Evolutionary conservation across 1,140 invertebrate species (phyloP).

Genomic region (Lerema accius): DNA sequence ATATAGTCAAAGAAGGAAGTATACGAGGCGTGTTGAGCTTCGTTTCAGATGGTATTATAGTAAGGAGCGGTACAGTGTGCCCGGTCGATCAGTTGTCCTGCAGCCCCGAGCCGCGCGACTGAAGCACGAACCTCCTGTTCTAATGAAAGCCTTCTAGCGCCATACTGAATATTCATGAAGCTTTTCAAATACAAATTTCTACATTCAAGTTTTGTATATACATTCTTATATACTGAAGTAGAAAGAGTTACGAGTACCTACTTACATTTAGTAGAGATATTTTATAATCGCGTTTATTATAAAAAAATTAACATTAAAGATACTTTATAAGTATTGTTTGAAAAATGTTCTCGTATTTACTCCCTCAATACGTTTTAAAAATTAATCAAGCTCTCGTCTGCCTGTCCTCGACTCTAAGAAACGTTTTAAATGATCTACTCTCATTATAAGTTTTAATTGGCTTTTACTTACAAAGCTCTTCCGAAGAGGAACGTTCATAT

Average conservation of each 20-base stretch:
- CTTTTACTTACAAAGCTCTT: conserved; percentile 2
- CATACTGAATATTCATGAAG: conserved; percentile 44
- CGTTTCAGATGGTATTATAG: neutral
- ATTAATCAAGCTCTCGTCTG: neutral
- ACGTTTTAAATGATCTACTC: conserved; percentile 1
- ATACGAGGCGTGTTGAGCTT: too few relatives aligned
- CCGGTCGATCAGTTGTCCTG: neutral
- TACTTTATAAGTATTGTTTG: too few relatives aligned
- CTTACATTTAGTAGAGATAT: too few relatives aligned
- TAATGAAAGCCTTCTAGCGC: conserved; percentile 44
- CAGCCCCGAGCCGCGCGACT: too few relatives aligned
- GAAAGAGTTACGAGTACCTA: too few relatives aligned
- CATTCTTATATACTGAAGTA: neutral
- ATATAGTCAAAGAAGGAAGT: too few relatives aligned
- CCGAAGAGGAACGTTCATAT: neutral
- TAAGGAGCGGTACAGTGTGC: neutral
- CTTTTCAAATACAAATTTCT: conserved; percentile 22
- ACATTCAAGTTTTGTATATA: conserved; percentile 1
- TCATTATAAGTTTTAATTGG: conserved; percentile 6
- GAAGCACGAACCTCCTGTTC: conserved; percentile 38
- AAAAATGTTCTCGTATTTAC: too few relatives aligned
- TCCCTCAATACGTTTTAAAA: too few relatives aligned
- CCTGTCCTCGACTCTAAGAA: neutral
- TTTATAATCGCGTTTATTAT: too few relatives aligned
- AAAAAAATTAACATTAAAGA: too few relatives aligned